Evolutionary conservation across 1,140 invertebrate genomes (phyloP), one percentile per base, ranked within the genome.

Genomic region (Neotoxoptera formosana): DNA sequence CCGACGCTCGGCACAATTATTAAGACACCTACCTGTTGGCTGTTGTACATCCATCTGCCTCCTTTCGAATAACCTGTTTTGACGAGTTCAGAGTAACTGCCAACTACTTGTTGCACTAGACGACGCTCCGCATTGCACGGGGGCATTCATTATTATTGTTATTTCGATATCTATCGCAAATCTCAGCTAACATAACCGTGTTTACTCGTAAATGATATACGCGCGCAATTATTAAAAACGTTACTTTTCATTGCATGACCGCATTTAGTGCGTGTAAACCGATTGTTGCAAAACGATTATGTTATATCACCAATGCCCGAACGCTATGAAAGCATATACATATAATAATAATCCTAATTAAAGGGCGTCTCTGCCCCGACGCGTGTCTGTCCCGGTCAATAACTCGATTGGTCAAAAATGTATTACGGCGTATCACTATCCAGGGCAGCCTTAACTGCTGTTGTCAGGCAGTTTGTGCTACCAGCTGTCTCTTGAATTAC

Each of bases 41-140:
- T n/a, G n/a, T n/a, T 67, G 2, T 36, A 83, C 17, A 83, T 36
- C 8, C 17, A 83, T 83, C 7, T 23, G 36, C 7, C 81, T 36
- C 81, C 81, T 83, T 83, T 83, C 81, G 34, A 83, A 83, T 83
- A 83, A 83, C 81, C 34, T 9, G 81, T 83, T 83, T 83, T 76
- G 60, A 76, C 11, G 4, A 17, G 30, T 76, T n/a, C 60, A n/a
- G 60, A 76, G 60, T 30, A 76, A 53, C 51, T 51, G 47, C 25
- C 8, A 25, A n/a, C 60, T 9, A 60, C 48, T 2, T 8, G 14
- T 41, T 41, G 41, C 41, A 41, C 41, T 76, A 76, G 60, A 34
- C 60, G 11, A 67, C 30, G 30, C 1, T 47, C 8, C 0, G 14
- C n/a, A 76, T 76, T 76, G n/a, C 60, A 20, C 3, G 20, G 20